Percentiles rank a stretch among this genome's conserved stretches.
Conservation (phyloP, 2,113 vertebrate species). For the Clupea harengus region DNA sequence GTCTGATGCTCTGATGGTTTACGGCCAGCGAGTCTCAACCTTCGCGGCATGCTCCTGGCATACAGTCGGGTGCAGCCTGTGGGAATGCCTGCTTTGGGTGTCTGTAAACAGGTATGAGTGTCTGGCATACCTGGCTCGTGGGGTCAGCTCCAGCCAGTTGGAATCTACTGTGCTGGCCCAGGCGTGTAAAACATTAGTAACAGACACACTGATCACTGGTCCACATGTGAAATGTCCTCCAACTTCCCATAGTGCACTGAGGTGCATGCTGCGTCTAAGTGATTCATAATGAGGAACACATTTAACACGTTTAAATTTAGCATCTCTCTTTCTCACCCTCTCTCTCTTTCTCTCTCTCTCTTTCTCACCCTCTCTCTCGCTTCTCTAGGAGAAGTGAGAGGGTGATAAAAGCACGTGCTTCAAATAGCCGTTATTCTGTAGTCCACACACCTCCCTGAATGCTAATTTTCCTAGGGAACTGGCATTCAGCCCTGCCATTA, state of each 20-base stretch:
- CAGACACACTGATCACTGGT: background rate
- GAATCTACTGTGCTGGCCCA: background rate
- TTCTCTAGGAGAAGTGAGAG: background rate
- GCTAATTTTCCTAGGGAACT: background rate
- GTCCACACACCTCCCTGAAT: background rate
- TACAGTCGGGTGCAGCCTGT: background rate
- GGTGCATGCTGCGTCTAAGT: background rate
- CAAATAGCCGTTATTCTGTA: background rate
- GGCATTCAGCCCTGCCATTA: background rate
- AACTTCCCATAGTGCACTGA: background rate
- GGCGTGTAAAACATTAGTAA: background rate
- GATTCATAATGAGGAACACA: background rate
- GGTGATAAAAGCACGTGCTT: background rate
- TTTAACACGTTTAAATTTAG: background rate
- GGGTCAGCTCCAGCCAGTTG: background rate
- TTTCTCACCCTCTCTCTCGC: background rate
- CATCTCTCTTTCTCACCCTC: background rate
- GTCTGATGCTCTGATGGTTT: background rate
- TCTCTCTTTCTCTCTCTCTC: background rate
- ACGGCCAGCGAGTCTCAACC: background rate
- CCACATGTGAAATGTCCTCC: background rate
- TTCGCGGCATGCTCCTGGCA: background rate
- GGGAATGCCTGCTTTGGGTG: background rate
- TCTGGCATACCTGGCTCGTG: background rate
- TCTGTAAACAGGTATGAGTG: background rate